Percentiles rank a stretch among this genome's conserved stretches.
phyloP scores from a whole-genome alignment of 2,113 vertebrate species.

The Sapajus apella region DNA sequence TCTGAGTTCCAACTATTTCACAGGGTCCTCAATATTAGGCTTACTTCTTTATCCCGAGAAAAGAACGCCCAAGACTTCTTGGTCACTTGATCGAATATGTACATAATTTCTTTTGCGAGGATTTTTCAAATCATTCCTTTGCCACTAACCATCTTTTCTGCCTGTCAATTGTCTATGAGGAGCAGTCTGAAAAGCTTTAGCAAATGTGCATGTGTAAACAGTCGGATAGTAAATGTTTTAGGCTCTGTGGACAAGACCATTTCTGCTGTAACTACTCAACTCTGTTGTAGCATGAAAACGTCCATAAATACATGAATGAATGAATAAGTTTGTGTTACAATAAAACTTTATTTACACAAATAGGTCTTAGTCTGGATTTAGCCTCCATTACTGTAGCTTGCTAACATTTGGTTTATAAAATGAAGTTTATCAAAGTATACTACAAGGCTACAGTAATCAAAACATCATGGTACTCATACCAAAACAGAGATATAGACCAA shows the following conservation, averaged over 20 bases:
- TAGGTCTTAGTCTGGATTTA: not conserved
- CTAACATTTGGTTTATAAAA: not conserved
- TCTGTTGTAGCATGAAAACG: not conserved
- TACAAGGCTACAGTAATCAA: too few species aligned
- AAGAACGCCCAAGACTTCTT: not conserved
- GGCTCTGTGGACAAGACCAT: rapidly evolving
- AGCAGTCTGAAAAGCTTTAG: not conserved
- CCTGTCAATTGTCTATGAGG: not conserved
- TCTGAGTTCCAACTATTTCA: not conserved
- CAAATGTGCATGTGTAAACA: not conserved
- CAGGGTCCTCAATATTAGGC: not conserved
- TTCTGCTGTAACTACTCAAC: not conserved
- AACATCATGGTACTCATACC: too few species aligned
- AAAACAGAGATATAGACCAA: too few species aligned
- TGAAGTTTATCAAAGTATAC: not conserved
- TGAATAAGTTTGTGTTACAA: not conserved
- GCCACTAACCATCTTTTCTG: not conserved
- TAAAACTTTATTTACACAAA: slow-evolving; percentile 10
- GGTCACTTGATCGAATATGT: not conserved
- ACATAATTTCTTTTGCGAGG: not conserved
- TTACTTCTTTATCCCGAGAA: not conserved
- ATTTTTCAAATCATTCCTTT: not conserved
- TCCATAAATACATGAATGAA: not conserved
- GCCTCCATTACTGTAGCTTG: not conserved
- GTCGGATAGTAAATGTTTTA: not conserved